Base-by-base conservation (phyloP, 2,888 invertebrate species). In the Diaperis boleti region DNA sequence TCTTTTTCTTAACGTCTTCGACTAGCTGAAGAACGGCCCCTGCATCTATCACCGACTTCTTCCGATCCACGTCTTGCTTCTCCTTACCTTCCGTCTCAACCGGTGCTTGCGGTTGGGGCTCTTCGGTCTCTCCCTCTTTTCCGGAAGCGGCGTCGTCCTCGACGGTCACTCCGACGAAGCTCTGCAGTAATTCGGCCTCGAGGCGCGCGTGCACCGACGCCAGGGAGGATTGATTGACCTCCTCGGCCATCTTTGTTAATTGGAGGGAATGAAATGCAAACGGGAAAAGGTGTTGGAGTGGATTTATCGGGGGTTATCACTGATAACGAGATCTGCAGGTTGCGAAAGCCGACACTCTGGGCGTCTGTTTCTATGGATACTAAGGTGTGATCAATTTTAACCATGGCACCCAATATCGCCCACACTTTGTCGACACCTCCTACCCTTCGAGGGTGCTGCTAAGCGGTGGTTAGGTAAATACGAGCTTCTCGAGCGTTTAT, bases 171-270 rank as follows among this genome's bases (percentile, higher is more conserved):
- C 92, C 85, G 10, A 92, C 89, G 77, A 91, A 94, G 77, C 92
- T 92, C 82, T 92, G 92, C 11, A 94, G 79, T 71, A 92, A 86
- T 76, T 93, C 92, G 88, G 74, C 89, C 86, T 41, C 77, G 17
- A 78, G 67, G 8, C 74, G 68, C 67, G 69, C 72, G 37, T 59
- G 50, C 7, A 11, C 29, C 3, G 52, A 18, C 11, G 20, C 10
- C 3, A 49, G 17, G 17, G 41, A 13, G 4, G 41, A 18, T 37
- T 45, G 42, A 13, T 13, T 39, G 8, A 22, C 15, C 14, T 57
- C 57, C 4, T 47, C 50, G 11, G 63, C 69, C 74, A 71, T 72
- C 7, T 7, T 50, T 57, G 37, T 57, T 57, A 33, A 18, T 56
- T 20, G 41, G 41, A 56, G 31, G 31, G 17, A 47, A 33, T 26